These are phyloP conservation scores for Salticus scenicus DNA, from an alignment of 2,888 invertebrate species.

Conservation along the genomic window DNA sequence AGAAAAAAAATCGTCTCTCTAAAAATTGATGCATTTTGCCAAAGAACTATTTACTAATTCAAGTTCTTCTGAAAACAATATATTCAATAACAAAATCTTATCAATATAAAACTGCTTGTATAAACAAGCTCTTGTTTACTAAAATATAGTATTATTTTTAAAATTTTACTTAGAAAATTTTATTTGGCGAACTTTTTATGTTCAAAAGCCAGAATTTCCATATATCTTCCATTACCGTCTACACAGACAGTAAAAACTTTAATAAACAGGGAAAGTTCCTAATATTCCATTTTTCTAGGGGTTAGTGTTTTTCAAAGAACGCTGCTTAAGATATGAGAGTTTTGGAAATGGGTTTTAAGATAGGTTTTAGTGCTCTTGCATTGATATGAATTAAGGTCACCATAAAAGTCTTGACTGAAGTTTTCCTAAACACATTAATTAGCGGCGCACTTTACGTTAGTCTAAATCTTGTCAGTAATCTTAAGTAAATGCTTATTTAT, in stretches of 20 bases:
- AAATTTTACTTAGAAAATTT: too few relatives aligned
- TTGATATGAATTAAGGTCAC: constrained; percentile 44
- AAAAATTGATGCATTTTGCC: too few relatives aligned
- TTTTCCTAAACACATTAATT: constrained; percentile 11
- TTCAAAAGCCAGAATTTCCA: background rate
- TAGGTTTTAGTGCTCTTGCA: constrained; percentile 26
- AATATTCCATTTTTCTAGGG: constrained; percentile 11
- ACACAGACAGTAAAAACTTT: background rate
- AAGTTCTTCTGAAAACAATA: too few relatives aligned
- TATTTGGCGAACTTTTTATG: background rate
- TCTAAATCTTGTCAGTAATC: background rate
- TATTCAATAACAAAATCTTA: too few relatives aligned
- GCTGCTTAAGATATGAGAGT: constrained; percentile 10
- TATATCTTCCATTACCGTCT: background rate
- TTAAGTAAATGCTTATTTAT: background rate
- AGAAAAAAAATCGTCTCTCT: too few relatives aligned
- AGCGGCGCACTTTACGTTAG: background rate
- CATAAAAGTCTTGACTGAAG: constrained; percentile 9
- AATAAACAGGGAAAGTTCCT: background rate
- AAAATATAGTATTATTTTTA: too few relatives aligned
- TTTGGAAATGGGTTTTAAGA: constrained; percentile 25
- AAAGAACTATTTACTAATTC: too few relatives aligned
- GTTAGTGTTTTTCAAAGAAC: constrained; percentile 21
- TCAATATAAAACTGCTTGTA: too few relatives aligned
- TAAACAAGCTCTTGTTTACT: too few relatives aligned